Evolutionary conservation across 2,888 invertebrate genomes (phyloP), one percentile per base, ranked within the genome.

Genomic region (Torymus tubicola): DNA sequence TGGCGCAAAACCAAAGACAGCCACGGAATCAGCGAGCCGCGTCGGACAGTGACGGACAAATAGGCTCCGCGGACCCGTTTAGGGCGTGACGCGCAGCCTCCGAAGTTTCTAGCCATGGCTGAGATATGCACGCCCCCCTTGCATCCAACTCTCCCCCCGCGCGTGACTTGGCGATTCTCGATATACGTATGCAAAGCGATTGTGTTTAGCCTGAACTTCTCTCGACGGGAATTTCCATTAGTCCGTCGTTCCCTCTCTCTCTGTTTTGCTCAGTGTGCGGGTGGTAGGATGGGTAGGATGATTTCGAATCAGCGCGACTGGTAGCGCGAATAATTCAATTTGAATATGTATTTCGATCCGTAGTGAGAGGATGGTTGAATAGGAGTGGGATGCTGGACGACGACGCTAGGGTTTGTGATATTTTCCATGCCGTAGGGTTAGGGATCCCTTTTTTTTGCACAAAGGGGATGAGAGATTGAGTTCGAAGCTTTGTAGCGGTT

Each of bases 321-420:
- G 87, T 89, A 87, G 90, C 85, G 89, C 89, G 90, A 85, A 88
- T 89, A 90, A 90, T 90, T 90, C 87, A 90, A 90, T 90, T 90
- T 90, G 90, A 90, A 90, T 90, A 90, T 90, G 90, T 88, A 90
- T 90, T 88, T 84, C 82, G 78, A 80, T 82, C 79, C 78, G 31
- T 3, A 3, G 31, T 31, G 31, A 31, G 31, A 31, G 31, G 0
- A 8, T 0, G 31, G n/a, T n/a, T n/a, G n/a, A n/a, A n/a, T n/a
- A n/a, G 8, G 31, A 31, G 31, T 5, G 31, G 31, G 31, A 31
- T 31, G 31, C 5, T 31, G 31, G 31, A 31, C 31, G 31, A 3
- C 31, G 31, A 8, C 31, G 8, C 31, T 0, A 8, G 31, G 31
- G n/a, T n/a, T 31, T 31, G 31, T 2, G 2, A 31, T 31, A 31